phyloP scores from a whole-genome alignment of 2,888 invertebrate species.

The Acronicta psi region DNA sequence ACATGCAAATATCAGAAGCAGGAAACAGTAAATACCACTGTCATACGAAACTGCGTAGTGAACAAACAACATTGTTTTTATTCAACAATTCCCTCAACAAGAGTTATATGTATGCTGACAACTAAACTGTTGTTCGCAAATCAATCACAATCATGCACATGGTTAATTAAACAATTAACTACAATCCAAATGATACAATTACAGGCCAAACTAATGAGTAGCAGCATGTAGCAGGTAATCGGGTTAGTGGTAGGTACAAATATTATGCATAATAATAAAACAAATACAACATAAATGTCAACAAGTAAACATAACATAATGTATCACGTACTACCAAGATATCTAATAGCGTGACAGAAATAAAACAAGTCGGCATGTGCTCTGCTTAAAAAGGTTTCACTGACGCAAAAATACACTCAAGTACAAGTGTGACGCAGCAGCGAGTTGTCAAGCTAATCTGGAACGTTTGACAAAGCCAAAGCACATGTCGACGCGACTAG shows the following conservation, averaged over 20 bases:
- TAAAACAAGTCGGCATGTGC: constrained; percentile 48
- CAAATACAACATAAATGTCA: constrained; percentile 21
- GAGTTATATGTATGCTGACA: constrained; percentile 15
- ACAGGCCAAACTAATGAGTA: constrained; percentile 16
- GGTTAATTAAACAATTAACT: constrained; percentile 17
- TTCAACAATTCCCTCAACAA: constrained; percentile 14
- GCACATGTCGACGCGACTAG: constrained; percentile 51
- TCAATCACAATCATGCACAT: constrained; percentile 28
- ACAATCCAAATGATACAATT: constrained; percentile 11
- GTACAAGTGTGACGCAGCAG: constrained; percentile 14
- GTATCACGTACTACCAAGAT: constrained; percentile 31
- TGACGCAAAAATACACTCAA: constrained; percentile 11
- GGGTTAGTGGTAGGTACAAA: constrained; percentile 17
- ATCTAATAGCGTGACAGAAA: constrained; percentile 41
- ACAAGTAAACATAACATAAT: constrained; percentile 27
- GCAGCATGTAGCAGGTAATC: constrained; percentile 8
- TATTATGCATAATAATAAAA: constrained; percentile 12
- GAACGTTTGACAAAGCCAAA: constrained; percentile 37
- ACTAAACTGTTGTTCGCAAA: constrained; percentile 11
- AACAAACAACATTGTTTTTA: constrained; percentile 43
- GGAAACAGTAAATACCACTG: constrained; percentile 47
- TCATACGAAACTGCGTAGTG: constrained; percentile 40
- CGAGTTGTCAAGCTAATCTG: constrained; percentile 15
- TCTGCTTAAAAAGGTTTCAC: constrained; percentile 25
- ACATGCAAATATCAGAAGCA: constrained; percentile 48